Base-by-base conservation (phyloP, 2,113 vertebrate species). In the Caloenas nicobarica region DNA sequence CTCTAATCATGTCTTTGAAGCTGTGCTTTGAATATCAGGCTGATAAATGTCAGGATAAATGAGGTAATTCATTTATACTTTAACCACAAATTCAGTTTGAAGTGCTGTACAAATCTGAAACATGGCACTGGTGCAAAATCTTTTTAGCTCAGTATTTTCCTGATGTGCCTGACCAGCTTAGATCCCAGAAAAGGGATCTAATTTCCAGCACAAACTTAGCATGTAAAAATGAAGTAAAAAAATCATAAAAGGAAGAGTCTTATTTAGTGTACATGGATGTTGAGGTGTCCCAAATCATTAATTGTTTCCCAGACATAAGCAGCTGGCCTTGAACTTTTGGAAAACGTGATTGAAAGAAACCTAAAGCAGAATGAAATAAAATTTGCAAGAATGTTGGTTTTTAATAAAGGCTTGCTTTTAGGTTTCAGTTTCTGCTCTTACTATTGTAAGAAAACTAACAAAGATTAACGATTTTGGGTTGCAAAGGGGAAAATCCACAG, bases 21-120 rank as follows among this genome's bases (percentile, higher is more conserved):
- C 87, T 86, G 62, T 80, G 50, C 84, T 94, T 95, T 96, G 95
- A 93, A 46, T 93, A 89, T 88, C 36, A 66, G 71, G 74, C 89
- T 80, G 93, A 94, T 94, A 96, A 95, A 96, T 88, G 91, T 89
- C 94, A 96, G 87, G 46, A 80, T 85, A 95, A 89, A 95, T 86
- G 58, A 93, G 71, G 93, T 88, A 84, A 92, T 89, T 89, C 17
- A 76, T 82, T 92, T 95, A 77, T 81, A 80, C 64, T 86, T 82
- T 4, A 95, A 61, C 19, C 34, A 53, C 58, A 82, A 42, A 89
- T 65, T 57, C 70, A 36, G 60, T 94, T 87, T 94, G 66, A 1
- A 94, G 89, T 16, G 8, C 61, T 72, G 34, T 86, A 84, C 54
- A 66, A 72, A 96, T 89, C 23, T 65, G 74, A 94, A 94, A 89